Evolutionary conservation across 1,140 invertebrate genomes (phyloP).

Genomic region (Tribolium madens): DNA sequence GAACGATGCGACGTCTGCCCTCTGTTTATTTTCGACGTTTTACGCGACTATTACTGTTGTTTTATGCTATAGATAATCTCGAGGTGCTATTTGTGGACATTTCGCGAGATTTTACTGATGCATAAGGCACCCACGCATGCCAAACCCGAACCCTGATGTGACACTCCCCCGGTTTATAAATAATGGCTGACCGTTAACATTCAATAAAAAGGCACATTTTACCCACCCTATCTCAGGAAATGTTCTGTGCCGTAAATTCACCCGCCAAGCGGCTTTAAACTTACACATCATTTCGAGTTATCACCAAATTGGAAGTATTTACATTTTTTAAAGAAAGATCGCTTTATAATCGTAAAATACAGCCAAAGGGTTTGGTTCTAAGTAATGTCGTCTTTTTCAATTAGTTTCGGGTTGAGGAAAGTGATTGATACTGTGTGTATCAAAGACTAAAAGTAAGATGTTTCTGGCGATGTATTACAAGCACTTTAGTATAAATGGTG

Average conservation of each 20-base stretch:
- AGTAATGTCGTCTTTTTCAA: not conserved
- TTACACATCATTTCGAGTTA: too few species aligned
- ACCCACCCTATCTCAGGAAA: not conserved
- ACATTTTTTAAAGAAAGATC: not conserved
- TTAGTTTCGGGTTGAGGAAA: not conserved
- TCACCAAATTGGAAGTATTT: not conserved
- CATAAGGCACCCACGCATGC: slow-evolving; percentile 6
- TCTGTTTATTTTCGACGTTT: slow-evolving; percentile 32
- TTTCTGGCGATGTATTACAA: not conserved
- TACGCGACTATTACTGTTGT: slow-evolving; percentile 24
- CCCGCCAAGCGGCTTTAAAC: not conserved
- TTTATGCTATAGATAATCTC: slow-evolving; percentile 21
- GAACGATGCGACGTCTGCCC: slow-evolving; percentile 29
- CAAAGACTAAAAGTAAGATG: not conserved
- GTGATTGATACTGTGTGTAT: not conserved
- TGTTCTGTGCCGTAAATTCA: not conserved
- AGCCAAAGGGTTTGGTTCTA: not conserved
- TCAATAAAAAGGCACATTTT: slow-evolving; percentile 13
- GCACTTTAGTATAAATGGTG: not conserved
- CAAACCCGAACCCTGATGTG: not conserved
- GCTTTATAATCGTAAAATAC: not conserved
- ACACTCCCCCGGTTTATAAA: slow-evolving; percentile 25
- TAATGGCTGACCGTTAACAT: slow-evolving; percentile 13
- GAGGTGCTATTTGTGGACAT: slow-evolving; percentile 12
- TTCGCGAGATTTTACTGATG: not conserved